A percentile compares a stretch with the other conserved stretches of the same genome.
Conservation (phyloP, 2,797 vertebrate species). For the Argyrosomus regius region DNA sequence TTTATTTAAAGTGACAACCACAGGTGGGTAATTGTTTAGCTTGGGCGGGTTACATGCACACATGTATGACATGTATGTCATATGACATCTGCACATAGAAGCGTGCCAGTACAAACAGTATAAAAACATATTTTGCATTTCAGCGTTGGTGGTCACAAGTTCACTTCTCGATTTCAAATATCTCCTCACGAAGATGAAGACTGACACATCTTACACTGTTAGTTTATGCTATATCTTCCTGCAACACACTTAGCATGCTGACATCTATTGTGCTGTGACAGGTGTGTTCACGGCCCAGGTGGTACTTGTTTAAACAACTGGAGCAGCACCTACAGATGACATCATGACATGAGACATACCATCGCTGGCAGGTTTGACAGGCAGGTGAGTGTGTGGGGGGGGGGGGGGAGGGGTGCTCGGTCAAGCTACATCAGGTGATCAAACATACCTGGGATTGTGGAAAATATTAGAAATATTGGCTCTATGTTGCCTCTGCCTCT, state of each 20-base stretch:
- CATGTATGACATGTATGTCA: constrained; percentile 21
- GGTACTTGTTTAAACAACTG: constrained; percentile 65
- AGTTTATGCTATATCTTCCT: constrained; percentile 22
- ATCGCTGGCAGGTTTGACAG: constrained; percentile 55
- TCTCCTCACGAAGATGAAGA: constrained; percentile 4
- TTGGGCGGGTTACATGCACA: constrained; percentile 12
- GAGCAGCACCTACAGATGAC: constrained; percentile 59
- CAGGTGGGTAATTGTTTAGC: constrained; percentile 17
- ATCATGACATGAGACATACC: constrained; percentile 66
- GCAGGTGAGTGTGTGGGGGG: constrained; percentile 36
- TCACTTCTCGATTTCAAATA: constrained; percentile 16
- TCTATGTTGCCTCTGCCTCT: not conserved
- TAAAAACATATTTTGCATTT: constrained; percentile 16
- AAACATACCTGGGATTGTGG: constrained; percentile 34
- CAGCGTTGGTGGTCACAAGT: constrained; percentile 19
- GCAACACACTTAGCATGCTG: constrained; percentile 12
- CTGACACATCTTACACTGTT: constrained; percentile 33
- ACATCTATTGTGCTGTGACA: constrained; percentile 56
- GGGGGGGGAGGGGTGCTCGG: constrained; percentile 4
- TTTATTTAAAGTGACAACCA: constrained; percentile 23
- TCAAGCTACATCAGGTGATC: constrained; percentile 53
- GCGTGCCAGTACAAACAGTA: constrained; percentile 1
- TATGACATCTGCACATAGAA: constrained; percentile 29
- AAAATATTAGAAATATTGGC: constrained; percentile 48
- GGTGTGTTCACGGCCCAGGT: constrained; percentile 66